Percentiles rank a stretch among this genome's conserved stretches.
phyloP scores from a whole-genome alignment of 92 coral and sea anemone species.

The Umimayanthus kanabou region DNA sequence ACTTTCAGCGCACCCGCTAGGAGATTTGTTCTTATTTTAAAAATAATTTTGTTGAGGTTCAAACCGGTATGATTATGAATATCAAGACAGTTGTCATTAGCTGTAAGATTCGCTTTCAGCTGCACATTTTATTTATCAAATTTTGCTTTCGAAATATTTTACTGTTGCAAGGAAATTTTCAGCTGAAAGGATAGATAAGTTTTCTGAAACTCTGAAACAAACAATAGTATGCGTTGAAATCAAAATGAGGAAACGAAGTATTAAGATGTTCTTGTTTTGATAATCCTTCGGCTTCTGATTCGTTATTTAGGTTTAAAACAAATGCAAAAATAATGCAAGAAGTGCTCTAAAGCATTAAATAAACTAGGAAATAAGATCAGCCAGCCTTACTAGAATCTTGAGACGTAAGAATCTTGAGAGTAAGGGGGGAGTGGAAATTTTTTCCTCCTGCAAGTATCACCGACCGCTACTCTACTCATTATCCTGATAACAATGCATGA shows the following conservation, averaged over 20 bases:
- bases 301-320: background rate
- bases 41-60: background rate
- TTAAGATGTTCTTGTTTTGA: background rate
- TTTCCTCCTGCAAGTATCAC: background rate
- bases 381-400: background rate
- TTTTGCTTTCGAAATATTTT: background rate
- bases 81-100: background rate
- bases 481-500: slow-evolving; percentile 17
- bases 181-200: background rate
- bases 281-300: background rate
- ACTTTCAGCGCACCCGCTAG: background rate
- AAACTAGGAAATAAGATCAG: background rate
- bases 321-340: background rate
- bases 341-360: background rate
- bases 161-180: background rate
- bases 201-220: background rate
- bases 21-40: background rate
- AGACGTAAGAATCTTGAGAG: background rate
- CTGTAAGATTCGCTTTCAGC: background rate
- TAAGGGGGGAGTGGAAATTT: background rate
- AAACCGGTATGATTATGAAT: slow-evolving; percentile 12
- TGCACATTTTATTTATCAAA: background rate
- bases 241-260: background rate
- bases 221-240: background rate
- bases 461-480: slow-evolving; percentile 25